Evolutionary conservation across 1,140 invertebrate genomes (phyloP), one percentile per base, ranked within the genome.

Genomic region (Bombus waltoni): DNA sequence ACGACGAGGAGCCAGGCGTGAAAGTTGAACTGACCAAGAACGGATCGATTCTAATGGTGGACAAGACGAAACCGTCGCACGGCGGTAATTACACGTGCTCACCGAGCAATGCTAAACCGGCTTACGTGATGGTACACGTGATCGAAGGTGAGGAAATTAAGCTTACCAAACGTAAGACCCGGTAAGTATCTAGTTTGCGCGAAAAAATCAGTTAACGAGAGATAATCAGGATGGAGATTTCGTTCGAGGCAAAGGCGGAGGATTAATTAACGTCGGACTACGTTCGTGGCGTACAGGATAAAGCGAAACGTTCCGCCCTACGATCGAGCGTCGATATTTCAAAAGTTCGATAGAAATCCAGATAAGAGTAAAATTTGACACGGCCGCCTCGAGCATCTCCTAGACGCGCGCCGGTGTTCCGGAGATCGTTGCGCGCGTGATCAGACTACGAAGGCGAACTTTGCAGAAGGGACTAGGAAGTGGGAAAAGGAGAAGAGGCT

Each of bases 111-210:
- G 97, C 97, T 2, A 96, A 96, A 68, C 95, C 96, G 38, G 96
- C 97, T 32, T 97, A 96, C 85, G 96, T 97, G 85, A 96, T 96
- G 88, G 97, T 97, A 6, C 97, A 97, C 90, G 97, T 97, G 25
- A 94, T 96, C 53, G 95, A 96, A 93, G 96, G 96, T 96, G 86
- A 90, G 82, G 15, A 1, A 74, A 22, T 47, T 40, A 57, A 10
- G 5, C 71, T 73, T 15, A n/a, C 22, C 28, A 13, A 9, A 32
- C 28, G 42, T 9, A 62, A n/a, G 4, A 8, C 32, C 6, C 32
- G 8, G 38, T 32, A 13, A 5, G 65, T 18, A 13, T 32, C 11
- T 8, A 53, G 18, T 22, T 53, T 53, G 5, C n/a, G 3, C 13
- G 10, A 10, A 28, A n/a, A 62, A 62, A 28, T n/a, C 28, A 62